phyloP scores from a whole-genome alignment of 2,113 vertebrate genomes.

The Thryonomys swinderianus region DNA sequence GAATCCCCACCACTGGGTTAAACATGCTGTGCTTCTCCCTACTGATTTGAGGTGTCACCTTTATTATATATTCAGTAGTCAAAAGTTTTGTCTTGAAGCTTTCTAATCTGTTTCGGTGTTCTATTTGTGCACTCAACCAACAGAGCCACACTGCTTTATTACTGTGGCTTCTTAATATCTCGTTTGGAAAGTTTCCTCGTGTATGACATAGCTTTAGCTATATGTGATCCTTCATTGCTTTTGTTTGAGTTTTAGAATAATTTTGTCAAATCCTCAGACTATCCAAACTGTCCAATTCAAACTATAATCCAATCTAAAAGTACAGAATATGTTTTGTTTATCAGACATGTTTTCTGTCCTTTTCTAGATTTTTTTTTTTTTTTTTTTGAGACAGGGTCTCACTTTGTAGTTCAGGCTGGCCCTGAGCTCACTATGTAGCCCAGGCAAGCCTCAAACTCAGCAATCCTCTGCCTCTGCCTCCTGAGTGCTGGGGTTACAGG shows the following conservation, averaged over 20 bases:
- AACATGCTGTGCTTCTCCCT: neutral
- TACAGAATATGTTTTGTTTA: neutral
- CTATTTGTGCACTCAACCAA: neutral
- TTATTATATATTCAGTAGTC: neutral
- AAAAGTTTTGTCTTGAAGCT: neutral
- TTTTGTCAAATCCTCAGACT: neutral
- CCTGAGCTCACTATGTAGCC: too few relatives aligned
- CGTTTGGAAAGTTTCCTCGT: neutral
- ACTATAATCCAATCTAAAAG: neutral
- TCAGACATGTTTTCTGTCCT: neutral
- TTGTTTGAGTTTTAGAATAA: slow-evolving; percentile 34
- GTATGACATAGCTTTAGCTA: neutral
- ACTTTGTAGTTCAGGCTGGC: too few relatives aligned
- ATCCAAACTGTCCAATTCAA: neutral
- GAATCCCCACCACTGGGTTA: neutral
- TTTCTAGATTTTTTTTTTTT: neutral
- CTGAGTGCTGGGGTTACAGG: too few relatives aligned
- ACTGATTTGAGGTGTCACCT: neutral
- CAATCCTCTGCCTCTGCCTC: too few relatives aligned
- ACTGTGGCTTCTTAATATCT: neutral
- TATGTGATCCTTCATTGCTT: neutral
- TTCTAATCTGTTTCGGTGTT: slow-evolving; percentile 8
- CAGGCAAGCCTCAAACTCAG: too few relatives aligned
- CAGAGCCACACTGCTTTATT: neutral
- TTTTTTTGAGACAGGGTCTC: too few relatives aligned